phyloP scores from a whole-genome alignment of 2,888 invertebrate species.

The Scotopteryx bipunctaria region DNA sequence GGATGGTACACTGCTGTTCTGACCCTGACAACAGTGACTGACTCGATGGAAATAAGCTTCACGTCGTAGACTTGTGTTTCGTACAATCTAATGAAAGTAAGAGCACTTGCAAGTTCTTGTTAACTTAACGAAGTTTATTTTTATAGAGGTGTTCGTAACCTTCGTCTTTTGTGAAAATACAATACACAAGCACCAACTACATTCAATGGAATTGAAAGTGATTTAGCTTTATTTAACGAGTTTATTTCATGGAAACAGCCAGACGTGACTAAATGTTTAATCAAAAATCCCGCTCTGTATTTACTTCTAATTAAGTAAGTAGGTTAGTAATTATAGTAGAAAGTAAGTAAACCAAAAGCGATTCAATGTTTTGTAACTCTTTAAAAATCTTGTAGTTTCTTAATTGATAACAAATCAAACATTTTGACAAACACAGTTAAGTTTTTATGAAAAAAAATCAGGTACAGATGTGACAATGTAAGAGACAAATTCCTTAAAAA shows the following conservation, averaged over 20 bases:
- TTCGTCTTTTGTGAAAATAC: slow-evolving; percentile 43
- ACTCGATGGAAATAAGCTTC: not conserved
- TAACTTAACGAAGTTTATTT: slow-evolving; percentile 30
- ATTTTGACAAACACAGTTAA: too few relatives aligned
- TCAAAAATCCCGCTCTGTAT: slow-evolving; percentile 2
- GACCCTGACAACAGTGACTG: not conserved
- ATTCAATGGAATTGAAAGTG: slow-evolving; percentile 38
- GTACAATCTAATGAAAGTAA: slow-evolving; percentile 10
- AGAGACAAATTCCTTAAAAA: slow-evolving; percentile 25
- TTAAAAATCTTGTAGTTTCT: too few relatives aligned
- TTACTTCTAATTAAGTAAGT: not conserved
- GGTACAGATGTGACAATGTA: too few relatives aligned
- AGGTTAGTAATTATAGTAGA: too few relatives aligned
- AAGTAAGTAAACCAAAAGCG: too few relatives aligned
- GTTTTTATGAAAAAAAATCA: too few relatives aligned
- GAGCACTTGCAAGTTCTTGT: slow-evolving; percentile 23
- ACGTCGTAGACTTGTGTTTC: not conserved
- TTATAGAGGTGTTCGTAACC: slow-evolving; percentile 29
- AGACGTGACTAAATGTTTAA: slow-evolving; percentile 30
- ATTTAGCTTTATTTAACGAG: slow-evolving; percentile 31
- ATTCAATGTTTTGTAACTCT: too few relatives aligned
- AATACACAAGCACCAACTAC: slow-evolving; percentile 33
- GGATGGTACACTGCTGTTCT: too few relatives aligned
- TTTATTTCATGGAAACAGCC: slow-evolving; percentile 34
- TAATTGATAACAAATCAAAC: too few relatives aligned